These are phyloP conservation scores for Leucophora obtusa DNA, from an alignment of 2,888 invertebrate genomes.

Conservation along the genomic window DNA sequence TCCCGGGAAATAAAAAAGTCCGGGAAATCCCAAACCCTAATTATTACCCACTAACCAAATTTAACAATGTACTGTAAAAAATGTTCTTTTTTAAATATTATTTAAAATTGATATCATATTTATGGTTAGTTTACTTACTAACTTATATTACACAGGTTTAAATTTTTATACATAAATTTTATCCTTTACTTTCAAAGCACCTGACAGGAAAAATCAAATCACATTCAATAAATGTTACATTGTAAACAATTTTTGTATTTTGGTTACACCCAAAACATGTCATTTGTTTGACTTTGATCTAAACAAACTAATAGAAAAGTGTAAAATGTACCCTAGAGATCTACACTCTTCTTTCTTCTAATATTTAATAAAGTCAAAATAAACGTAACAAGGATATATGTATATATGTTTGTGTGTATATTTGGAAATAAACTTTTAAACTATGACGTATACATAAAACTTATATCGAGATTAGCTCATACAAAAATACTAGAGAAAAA, in stretches of 20 bases:
- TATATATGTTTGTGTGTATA: slow-evolving; percentile 7
- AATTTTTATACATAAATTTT: too few species aligned
- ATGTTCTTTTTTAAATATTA: too few species aligned
- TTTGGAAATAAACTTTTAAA: slow-evolving; percentile 16
- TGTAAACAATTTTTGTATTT: slow-evolving; percentile 17
- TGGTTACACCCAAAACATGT: slow-evolving; percentile 50
- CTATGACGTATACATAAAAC: slow-evolving; percentile 49
- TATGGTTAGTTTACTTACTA: too few species aligned
- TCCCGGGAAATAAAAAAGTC: too few species aligned
- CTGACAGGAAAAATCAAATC: slow-evolving; percentile 22
- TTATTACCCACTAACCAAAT: too few species aligned
- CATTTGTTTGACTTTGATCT: slow-evolving; percentile 36
- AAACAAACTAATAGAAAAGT: not conserved
- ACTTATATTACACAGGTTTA: too few species aligned
- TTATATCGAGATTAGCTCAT: slow-evolving; percentile 28
- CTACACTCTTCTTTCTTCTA: slow-evolving; percentile 3
- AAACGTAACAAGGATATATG: slow-evolving; percentile 47
- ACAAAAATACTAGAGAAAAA: slow-evolving; percentile 28
- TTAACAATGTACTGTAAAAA: too few species aligned
- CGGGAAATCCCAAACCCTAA: too few species aligned
- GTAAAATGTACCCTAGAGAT: slow-evolving; percentile 31
- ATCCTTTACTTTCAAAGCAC: too few species aligned
- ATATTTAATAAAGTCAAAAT: slow-evolving; percentile 17
- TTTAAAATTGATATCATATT: too few species aligned
- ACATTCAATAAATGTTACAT: slow-evolving; percentile 52